Evolutionary conservation across 1,140 invertebrate species (phyloP).

Genomic region (Drosophila varians): DNA sequence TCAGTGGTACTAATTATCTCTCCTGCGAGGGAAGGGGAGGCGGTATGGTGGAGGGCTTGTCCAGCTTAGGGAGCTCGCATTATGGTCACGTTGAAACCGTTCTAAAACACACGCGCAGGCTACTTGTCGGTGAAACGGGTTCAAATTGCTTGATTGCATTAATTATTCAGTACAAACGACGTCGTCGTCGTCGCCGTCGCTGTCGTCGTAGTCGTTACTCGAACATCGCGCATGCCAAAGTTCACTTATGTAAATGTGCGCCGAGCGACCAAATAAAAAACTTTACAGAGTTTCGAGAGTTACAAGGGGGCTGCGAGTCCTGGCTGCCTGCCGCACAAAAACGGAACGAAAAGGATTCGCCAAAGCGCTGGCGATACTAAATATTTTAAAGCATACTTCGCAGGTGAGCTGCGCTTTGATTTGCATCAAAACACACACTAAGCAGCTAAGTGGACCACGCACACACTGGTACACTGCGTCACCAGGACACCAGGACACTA

Average conservation of each 20-base stretch:
- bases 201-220: slow-evolving; percentile 8
- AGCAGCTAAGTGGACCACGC: slow-evolving; percentile 3
- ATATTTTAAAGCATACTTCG: slow-evolving; percentile 76
- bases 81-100: slow-evolving; percentile 59
- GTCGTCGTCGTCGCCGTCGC: not conserved
- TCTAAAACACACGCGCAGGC: slow-evolving; percentile 21
- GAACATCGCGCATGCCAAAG: slow-evolving; percentile 61
- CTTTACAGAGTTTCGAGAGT: slow-evolving; percentile 36
- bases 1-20: slow-evolving; percentile 10
- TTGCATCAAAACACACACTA: slow-evolving; percentile 55
- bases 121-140: slow-evolving; percentile 38
- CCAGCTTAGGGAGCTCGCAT: slow-evolving; percentile 23
- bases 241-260: slow-evolving; percentile 60
- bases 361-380: slow-evolving; percentile 40
- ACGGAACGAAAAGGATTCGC: slow-evolving; percentile 27
- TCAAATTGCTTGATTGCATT: slow-evolving; percentile 79
- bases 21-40: not conserved
- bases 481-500: not conserved
- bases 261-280: slow-evolving; percentile 39
- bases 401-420: slow-evolving; percentile 75
- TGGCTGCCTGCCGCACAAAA: slow-evolving; percentile 12
- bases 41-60: not conserved
- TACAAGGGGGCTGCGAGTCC: slow-evolving; percentile 29
- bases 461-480: not conserved
- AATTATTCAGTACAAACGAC: slow-evolving; percentile 72